Conservation (phyloP, 2,888 invertebrate genomes). For the Cataglyphis altisquamis region DNA sequence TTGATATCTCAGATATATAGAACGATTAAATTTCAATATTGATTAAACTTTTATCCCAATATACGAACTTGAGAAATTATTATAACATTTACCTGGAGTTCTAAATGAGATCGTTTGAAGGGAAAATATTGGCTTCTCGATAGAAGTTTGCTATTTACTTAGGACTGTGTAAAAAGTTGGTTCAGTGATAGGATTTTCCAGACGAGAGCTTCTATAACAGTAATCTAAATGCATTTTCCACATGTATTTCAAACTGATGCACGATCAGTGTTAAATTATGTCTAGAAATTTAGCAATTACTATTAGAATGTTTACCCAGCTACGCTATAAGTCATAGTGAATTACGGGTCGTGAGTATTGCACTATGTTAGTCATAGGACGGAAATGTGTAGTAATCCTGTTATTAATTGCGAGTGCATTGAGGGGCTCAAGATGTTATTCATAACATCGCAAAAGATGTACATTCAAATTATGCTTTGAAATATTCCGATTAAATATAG, state of each 20-base stretch:
- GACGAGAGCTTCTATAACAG: background rate
- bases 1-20: background rate
- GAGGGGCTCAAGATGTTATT: constrained; percentile 1
- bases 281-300: constrained; percentile 40
- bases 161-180: constrained; percentile 42
- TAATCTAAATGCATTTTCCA: constrained; percentile 44
- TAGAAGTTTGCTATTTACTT: constrained; percentile 42
- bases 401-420: constrained; percentile 22
- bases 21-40: background rate
- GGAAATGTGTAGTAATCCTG: constrained; percentile 26
- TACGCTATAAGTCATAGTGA: constrained; percentile 63
- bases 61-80: constrained; percentile 29
- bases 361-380: background rate
- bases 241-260: constrained; percentile 4
- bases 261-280: background rate
- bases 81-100: constrained; percentile 33
- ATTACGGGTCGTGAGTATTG: constrained; percentile 59
- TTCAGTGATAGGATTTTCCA: constrained; percentile 30
- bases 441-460: background rate
- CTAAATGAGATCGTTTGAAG: constrained; percentile 32
- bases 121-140: constrained; percentile 39
- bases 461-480: background rate
- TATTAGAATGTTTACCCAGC: constrained; percentile 24
- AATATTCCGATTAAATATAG: background rate
- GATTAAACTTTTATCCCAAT: constrained; percentile 16